Evolutionary conservation across 2,113 vertebrate genomes (phyloP), one percentile per base, ranked within the genome.

Genomic region (Bujurquina vittata): DNA sequence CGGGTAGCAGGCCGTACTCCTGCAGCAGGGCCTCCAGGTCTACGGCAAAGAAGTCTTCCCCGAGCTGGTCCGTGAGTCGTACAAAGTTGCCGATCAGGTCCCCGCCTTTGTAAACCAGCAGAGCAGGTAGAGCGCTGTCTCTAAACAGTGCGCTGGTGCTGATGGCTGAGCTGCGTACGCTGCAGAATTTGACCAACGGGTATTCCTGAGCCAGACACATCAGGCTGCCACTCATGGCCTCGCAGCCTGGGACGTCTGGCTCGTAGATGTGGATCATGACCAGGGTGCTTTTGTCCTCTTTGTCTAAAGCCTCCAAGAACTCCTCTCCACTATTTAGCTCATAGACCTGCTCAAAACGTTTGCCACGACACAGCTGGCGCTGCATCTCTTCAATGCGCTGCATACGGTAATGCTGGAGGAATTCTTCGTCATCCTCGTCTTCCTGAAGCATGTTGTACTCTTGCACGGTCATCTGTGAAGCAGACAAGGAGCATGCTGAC

Each of bases 21-120:
- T 97, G 97, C 83, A 99, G 95, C 82, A 99, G 97, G 4, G 97
- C 97, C 92, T 99, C 98, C 87, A 99, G 89, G 76, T 99, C 98
- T 10, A 97, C 97, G 2, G 98, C 98, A 59, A 99, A 99, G 94
- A 99, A 99, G 94, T 99, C 98, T 60, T 98, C 97, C 2, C 98
- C 98, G 0, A 99, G 97, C 91, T 99, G 98, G 94, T 99, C 98
- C 0, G 98, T 99, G 92, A 99, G 95, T 5, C 98, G 96, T 84
- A 99, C 97, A n/a, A 99, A 98, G 77, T 99, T 99, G 11, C 98
- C 98, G 0, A 99, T 96, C 90, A 99, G 94, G 84, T 99, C 98
- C 0, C 98, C 98, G 0, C 94, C 96, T 87, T 98, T 98, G 84
- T 99, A 99, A 79, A 99, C 94, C 17, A 99, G 96, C 87, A 99